Base-by-base conservation (phyloP, 2,888 invertebrate genomes). In the Oconnorella tubifera region DNA sequence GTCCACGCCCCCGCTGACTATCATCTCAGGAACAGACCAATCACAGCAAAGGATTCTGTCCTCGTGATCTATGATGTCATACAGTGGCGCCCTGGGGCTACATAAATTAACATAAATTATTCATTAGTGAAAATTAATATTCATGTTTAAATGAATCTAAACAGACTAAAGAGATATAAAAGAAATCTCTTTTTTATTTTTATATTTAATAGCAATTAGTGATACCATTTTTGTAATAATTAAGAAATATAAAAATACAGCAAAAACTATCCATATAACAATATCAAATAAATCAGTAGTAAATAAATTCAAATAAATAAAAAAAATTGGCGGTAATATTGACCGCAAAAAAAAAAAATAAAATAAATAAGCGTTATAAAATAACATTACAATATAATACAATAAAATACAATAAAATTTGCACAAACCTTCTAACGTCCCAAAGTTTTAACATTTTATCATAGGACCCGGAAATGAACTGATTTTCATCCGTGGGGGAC, bases 351-450 rank as follows among this genome's bases (percentile, higher is more conserved):
- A n/a, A n/a, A n/a, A n/a, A n/a, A 19, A 23, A 19, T 10, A 28
- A 57, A 29, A n/a, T n/a, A 57, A 25, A 57, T 27, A 32, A 14
- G 19, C 29, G 10, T 10, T 31, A 23, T 6, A 57, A 31, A 31
- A 6, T 33, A 28, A 6, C 6, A 31, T 19, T 62, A 23, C 14
- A 23, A 60, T 62, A 19, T 19, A 57, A 10, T n/a, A 59, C 10
- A 58, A 28, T 33, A 31, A 48, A 31, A n/a, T 33, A 1, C 31
- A 59, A 4, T n/a, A n/a, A n/a, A n/a, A n/a, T n/a, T n/a, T n/a
- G n/a, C n/a, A n/a, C n/a, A n/a, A 77, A 90, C 90, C 90, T 93
- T 79, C 96, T 86, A 2, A 89, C 89, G 82, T 99, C 98, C 99
- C 99, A 99, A 58, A 98, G 84, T 83, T 98, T 98, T 66, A 95